Evolutionary conservation across 2,113 vertebrate species (phyloP), one percentile per base, ranked within the genome.

Genomic region (Eudorcas thomsonii): DNA sequence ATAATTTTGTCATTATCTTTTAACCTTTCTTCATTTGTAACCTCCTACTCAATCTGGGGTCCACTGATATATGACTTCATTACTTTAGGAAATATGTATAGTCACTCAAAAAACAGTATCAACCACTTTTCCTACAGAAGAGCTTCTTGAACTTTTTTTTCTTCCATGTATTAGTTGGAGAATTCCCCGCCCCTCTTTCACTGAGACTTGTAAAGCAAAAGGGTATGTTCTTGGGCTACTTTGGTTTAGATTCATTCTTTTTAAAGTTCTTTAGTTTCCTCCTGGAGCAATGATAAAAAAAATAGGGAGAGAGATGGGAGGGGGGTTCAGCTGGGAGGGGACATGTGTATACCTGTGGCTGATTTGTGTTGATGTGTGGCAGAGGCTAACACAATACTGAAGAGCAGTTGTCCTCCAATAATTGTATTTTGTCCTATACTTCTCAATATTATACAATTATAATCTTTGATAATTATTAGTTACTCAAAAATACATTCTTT

Each of bases 61-160:
- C 81, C 71, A 55, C 62, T 95, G 86, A 98, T 92, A 90, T 16
- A 57, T 97, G 57, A 33, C 30, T 93, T 97, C 93, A 54, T 93
- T 95, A 2, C 90, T 87, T 97, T 97, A 97, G 91, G 62, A 84
- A 98, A 97, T 97, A 95, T 88, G 64, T 87, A n/a, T 64, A 83
- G 77, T 50, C 85, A 59, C 50, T 52, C 74, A 96, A 11, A 43
- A 55, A 95, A 6, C 9, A 52, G 67, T 43, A 71, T 52, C n/a
- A 96, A 33, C 21, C 26, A 36, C 17, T 90, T 67, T 85, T 93
- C 39, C 30, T 90, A 30, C 26, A 57, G 50, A 96, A 52, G 33
- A 88, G 14, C 33, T 89, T 85, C 11, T 78, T 39, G 17, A 54
- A 52, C 21, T 39, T 74, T 14, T 12, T 95, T 96, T 87, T 87